Evolutionary conservation across 2,113 vertebrate species (phyloP).

Genomic region (Opisthocomus hoazin): DNA sequence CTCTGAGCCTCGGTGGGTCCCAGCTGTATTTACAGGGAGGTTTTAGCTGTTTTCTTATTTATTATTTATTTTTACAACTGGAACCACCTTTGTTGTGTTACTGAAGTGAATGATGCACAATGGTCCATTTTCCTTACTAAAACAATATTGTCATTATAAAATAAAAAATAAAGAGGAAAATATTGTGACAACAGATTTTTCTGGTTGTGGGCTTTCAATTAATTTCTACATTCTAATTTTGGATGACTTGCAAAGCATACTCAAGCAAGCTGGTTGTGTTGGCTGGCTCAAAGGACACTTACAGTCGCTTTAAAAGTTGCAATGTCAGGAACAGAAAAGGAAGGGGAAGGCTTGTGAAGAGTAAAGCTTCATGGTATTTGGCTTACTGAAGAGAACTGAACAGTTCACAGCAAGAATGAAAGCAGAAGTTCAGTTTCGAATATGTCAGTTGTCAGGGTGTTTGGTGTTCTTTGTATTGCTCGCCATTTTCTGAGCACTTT

Average conservation of each 20-base stretch:
- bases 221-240: background rate
- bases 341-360: background rate
- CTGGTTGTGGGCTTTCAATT: background rate
- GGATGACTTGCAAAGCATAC: background rate
- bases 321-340: background rate
- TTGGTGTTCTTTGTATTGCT: background rate
- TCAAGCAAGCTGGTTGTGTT: background rate
- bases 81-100: slow-evolving; percentile 47
- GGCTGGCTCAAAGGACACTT: background rate
- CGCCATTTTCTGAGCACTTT: background rate
- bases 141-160: background rate
- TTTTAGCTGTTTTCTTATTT: slow-evolving; percentile 54
- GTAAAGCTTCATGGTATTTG: background rate
- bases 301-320: background rate
- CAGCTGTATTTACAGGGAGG: background rate
- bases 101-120: background rate
- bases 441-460: background rate
- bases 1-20: background rate
- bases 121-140: background rate
- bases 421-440: background rate
- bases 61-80: slow-evolving; percentile 70
- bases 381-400: background rate
- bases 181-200: background rate
- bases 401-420: background rate
- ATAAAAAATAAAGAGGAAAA: slow-evolving; percentile 50